These are phyloP conservation scores for Pachliopta kotzebuea DNA, from an alignment of 2,888 invertebrate species.

Conservation along the genomic window DNA sequence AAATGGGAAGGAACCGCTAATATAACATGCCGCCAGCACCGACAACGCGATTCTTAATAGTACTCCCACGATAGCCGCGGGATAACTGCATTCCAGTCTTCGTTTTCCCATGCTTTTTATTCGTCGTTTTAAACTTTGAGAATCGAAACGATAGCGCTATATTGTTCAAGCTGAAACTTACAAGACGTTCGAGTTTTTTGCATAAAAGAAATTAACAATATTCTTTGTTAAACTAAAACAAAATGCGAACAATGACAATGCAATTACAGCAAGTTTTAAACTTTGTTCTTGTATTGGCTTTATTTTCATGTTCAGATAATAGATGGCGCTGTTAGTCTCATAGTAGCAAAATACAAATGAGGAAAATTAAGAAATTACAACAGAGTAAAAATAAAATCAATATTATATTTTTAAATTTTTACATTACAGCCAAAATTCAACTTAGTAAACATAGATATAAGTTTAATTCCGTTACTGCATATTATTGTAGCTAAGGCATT, in stretches of 20 bases:
- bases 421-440: background rate
- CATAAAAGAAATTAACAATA: background rate
- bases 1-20: conserved; percentile 38
- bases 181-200: background rate
- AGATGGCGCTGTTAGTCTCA: conserved; percentile 36
- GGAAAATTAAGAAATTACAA: conserved; percentile 16
- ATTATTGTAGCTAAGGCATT: background rate
- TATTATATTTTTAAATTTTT: background rate
- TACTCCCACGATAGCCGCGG: conserved; percentile 44
- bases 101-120: conserved; percentile 39
- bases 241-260: conserved; percentile 4
- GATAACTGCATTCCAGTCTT: conserved; percentile 46
- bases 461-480: background rate
- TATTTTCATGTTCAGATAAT: conserved; percentile 4
- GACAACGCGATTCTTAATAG: conserved; percentile 43
- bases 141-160: background rate
- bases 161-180: background rate
- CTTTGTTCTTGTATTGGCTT: conserved; percentile 6
- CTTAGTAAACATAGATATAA: background rate
- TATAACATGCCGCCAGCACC: conserved; percentile 42
- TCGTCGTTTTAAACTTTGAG: background rate
- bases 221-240: conserved; percentile 1
- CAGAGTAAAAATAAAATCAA: background rate
- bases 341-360: conserved; percentile 3
- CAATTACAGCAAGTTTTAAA: conserved; percentile 6